Evolutionary conservation across 2,113 vertebrate genomes (phyloP), one percentile per base, ranked within the genome.

Genomic region (Lepus timidus): DNA sequence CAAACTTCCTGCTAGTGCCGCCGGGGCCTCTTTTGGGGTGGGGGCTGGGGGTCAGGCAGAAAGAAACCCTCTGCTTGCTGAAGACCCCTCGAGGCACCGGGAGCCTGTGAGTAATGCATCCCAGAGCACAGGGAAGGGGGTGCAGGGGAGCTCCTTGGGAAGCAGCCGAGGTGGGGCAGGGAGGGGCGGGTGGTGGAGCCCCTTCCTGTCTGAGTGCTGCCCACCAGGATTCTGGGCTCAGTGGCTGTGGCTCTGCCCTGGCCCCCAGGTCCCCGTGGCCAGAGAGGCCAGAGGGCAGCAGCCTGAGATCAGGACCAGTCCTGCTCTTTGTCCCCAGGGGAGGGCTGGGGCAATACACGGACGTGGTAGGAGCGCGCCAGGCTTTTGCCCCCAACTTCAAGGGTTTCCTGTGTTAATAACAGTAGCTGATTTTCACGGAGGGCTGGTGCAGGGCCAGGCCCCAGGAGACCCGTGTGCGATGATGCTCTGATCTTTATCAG

Each of bases 41-140:
- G 93, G 93, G 93, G 82, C 25, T 29, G 85, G 95, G 95, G 81
- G 49, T 62, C 33, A 23, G 93, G 78, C 75, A n/a, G 85, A 83
- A 67, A 61, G 95, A 75, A 78, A 84, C 89, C 68, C 58, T 78
- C 95, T 64, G 86, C 33, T 33, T 17, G 76, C 61, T 0, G 76
- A 67, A 88, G 83, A 93, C 76, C 78, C 44, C 36, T 27, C 68
- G 12, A 76, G 85, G 27, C 29, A 19, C 67, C 3, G 1, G 23
- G 78, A 74, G 51, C 93, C 71, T 88, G 97, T 97, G 90, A 97
- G 97, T 97, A 97, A 36, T 1, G 36, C 0, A 1, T 74, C 68
- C 16, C 11, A 11, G 65, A 95, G 82, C 6, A 2, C 71, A 71
- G 58, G 33, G 33, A 14, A 39, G 33, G 25, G 23, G 33, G 55